Percentiles rank a stretch among this genome's conserved stretches.
Conservation (phyloP, 1,140 invertebrate species). For the Dreissena polymorpha region DNA sequence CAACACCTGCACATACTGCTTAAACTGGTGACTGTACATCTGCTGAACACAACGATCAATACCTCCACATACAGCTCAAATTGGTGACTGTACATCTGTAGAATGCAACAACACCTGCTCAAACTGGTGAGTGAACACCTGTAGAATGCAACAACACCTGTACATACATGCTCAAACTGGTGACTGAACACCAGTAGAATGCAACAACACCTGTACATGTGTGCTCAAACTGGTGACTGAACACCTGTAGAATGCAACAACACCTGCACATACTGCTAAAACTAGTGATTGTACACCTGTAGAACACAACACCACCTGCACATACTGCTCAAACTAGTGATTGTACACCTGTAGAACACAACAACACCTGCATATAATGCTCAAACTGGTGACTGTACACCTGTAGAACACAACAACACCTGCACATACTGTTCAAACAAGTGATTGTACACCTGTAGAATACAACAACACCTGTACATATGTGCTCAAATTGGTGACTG, state of each 20-base stretch:
- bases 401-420: no score
- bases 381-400: constrained; percentile 38
- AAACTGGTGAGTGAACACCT: constrained; percentile 37
- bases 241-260: no score
- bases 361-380: constrained; percentile 22
- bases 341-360: constrained; percentile 7
- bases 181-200: no score
- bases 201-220: no score
- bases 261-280: constrained; percentile 33
- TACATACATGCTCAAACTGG: no score
- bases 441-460: constrained; percentile 8
- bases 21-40: constrained; percentile 35
- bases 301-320: no score
- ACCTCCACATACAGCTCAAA: no score
- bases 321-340: no score
- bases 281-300: constrained; percentile 33
- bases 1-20: constrained; percentile 27
- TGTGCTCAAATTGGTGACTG: constrained; percentile 32
- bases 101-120: constrained; percentile 27
- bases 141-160: no score
- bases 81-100: constrained; percentile 2
- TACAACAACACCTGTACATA: constrained; percentile 30
- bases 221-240: no score
- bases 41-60: no score
- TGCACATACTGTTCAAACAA: no score